These are phyloP conservation scores for Macaria notata DNA, from an alignment of 2,888 invertebrate species.

Conservation along the genomic window DNA sequence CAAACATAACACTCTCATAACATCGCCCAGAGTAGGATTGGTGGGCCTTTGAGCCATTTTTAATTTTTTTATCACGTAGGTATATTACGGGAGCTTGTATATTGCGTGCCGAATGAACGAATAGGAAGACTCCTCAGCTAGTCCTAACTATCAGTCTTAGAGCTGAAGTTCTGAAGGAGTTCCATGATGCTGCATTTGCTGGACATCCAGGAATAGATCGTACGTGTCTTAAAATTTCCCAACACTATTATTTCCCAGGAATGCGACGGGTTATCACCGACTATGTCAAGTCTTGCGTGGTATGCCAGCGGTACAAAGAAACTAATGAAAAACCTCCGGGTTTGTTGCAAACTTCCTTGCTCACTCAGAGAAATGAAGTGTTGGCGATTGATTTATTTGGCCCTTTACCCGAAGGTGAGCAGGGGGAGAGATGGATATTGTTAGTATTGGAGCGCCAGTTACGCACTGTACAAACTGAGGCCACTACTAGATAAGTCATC, in stretches of 20 bases:
- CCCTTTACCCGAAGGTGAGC: no score
- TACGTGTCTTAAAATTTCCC: not conserved
- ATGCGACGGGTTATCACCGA: not conserved
- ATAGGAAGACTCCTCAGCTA: slow-evolving; percentile 1
- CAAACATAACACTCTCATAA: no score
- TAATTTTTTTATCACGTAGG: no score
- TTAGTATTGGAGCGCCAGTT: no score
- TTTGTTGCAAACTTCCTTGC: slow-evolving; percentile 2
- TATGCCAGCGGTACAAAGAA: slow-evolving; percentile 10
- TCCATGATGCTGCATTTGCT: not conserved
- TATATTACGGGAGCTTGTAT: no score
- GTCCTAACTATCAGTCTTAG: not conserved
- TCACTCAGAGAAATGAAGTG: slow-evolving; percentile 1
- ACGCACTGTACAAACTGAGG: no score
- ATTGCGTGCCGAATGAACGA: no score
- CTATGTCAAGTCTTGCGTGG: slow-evolving; percentile 4
- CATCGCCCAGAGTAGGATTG: no score
- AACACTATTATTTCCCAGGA: not conserved
- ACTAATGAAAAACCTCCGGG: slow-evolving; percentile 4
- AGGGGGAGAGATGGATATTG: not conserved
- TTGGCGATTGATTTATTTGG: no score
- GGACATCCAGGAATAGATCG: slow-evolving; percentile 4
- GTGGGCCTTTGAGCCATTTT: no score
- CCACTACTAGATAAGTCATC: no score
- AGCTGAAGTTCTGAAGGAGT: not conserved